Percentiles rank a stretch among this genome's conserved stretches.
These are phyloP conservation scores for Timema podura DNA, from an alignment of 2,888 invertebrate species.

Conservation along the genomic window DNA sequence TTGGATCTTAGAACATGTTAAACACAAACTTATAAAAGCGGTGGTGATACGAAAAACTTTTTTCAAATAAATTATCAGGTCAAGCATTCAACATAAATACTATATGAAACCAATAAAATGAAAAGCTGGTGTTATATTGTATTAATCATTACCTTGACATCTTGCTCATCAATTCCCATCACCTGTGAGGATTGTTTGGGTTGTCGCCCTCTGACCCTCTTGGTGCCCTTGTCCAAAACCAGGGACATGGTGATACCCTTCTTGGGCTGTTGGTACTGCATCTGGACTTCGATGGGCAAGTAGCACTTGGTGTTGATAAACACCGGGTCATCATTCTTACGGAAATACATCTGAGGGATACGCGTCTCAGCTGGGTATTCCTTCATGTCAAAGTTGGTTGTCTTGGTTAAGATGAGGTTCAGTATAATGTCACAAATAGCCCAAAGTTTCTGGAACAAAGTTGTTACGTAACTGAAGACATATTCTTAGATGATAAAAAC, in stretches of 20 bases:
- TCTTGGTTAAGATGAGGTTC: constrained; percentile 83
- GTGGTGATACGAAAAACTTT: too few species aligned
- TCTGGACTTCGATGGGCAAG: constrained; percentile 74
- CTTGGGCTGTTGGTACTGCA: constrained; percentile 35
- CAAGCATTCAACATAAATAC: too few species aligned
- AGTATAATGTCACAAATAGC: constrained; percentile 93
- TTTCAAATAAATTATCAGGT: too few species aligned
- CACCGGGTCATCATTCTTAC: constrained; percentile 56
- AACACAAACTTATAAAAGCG: too few species aligned
- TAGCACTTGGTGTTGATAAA: constrained; percentile 72
- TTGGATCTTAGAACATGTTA: too few species aligned
- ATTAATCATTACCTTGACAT: constrained; percentile 53
- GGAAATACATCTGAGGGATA: constrained; percentile 88
- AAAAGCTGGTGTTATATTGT: too few species aligned
- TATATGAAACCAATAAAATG: too few species aligned
- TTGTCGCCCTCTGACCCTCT: constrained; percentile 40
- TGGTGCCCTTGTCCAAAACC: constrained; percentile 38
- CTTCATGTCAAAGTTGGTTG: constrained; percentile 82
- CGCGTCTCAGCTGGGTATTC: constrained; percentile 83
- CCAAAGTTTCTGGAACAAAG: constrained; percentile 78
- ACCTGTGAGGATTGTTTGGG: constrained; percentile 46
- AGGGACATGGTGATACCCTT: constrained; percentile 43
- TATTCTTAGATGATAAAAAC: constrained; percentile 10
- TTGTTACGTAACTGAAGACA: too few species aligned
- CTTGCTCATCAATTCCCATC: constrained; percentile 56